Conservation (phyloP, 2,113 vertebrate species). For the Nanorana parkeri region DNA sequence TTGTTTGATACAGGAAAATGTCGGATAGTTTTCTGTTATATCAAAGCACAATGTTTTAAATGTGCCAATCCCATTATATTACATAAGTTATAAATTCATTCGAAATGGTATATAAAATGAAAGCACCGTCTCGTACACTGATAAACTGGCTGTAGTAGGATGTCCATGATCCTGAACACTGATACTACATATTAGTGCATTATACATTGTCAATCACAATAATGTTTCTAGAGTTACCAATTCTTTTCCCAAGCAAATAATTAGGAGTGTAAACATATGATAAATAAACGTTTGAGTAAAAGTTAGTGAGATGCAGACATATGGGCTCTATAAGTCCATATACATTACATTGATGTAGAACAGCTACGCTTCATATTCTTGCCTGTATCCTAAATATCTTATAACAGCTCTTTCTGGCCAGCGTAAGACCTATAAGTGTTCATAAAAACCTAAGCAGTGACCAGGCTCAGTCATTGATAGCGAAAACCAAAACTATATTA, state of each 20-base stretch:
- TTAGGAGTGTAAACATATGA: slow-evolving; percentile 22
- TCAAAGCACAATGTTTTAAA: too few relatives aligned
- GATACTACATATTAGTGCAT: slow-evolving; percentile 29
- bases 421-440: too few relatives aligned
- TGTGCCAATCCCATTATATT: background rate
- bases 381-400: too few relatives aligned
- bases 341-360: too few relatives aligned
- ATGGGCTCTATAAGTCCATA: background rate
- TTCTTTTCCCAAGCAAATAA: slow-evolving; percentile 9
- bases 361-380: too few relatives aligned
- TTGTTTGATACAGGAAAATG: too few relatives aligned
- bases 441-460: too few relatives aligned
- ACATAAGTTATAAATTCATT: background rate
- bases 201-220: slow-evolving; percentile 30
- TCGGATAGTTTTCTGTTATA: too few relatives aligned
- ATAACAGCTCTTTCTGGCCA: too few relatives aligned
- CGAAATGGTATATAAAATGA: slow-evolving; percentile 8
- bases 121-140: slow-evolving; percentile 22
- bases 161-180: slow-evolving; percentile 29
- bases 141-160: background rate
- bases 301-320: background rate
- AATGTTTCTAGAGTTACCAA: background rate
- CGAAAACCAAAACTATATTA: too few relatives aligned
- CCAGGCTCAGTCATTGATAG: too few relatives aligned
- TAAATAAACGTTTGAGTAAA: background rate